These are phyloP conservation scores for Phaethornis superciliosus DNA, from an alignment of 2,113 vertebrate genomes.

Conservation along the genomic window DNA sequence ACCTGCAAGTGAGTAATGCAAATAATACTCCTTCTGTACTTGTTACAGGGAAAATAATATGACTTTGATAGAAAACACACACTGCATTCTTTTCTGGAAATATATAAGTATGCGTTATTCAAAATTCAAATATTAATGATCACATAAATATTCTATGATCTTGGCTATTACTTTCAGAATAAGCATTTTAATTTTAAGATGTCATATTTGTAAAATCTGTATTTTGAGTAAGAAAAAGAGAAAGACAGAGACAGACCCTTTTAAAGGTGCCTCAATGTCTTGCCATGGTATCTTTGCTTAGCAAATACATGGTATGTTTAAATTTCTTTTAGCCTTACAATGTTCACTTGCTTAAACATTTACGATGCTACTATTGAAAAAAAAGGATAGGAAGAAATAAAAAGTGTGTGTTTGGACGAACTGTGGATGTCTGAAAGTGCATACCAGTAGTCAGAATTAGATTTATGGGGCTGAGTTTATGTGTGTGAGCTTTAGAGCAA, in stretches of 20 bases:
- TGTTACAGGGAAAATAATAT: neutral
- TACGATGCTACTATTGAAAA: neutral
- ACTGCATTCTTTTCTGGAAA: neutral
- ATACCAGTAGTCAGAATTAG: neutral
- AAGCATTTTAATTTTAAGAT: slow-evolving; percentile 67
- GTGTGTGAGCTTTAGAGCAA: neutral
- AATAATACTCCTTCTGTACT: slow-evolving; percentile 33
- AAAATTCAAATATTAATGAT: slow-evolving; percentile 57
- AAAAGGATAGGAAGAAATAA: neutral
- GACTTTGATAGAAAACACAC: neutral
- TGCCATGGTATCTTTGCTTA: slow-evolving; percentile 6
- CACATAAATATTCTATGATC: slow-evolving; percentile 41
- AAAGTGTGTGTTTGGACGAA: slow-evolving; percentile 24
- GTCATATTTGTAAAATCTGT: slow-evolving; percentile 56
- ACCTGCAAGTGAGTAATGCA: slow-evolving; percentile 17
- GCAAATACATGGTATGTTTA: neutral
- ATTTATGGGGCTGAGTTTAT: neutral
- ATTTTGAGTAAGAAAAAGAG: slow-evolving; percentile 25
- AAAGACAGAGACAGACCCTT: neutral
- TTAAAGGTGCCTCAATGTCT: slow-evolving; percentile 25
- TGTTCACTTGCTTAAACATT: slow-evolving; percentile 45
- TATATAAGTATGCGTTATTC: slow-evolving; percentile 28
- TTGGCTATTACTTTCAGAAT: slow-evolving; percentile 46
- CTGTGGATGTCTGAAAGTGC: neutral
- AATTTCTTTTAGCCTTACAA: slow-evolving; percentile 8